Evolutionary conservation across 92 coral and sea anemone genomes (phyloP).

Genomic region (Ricordea florida): DNA sequence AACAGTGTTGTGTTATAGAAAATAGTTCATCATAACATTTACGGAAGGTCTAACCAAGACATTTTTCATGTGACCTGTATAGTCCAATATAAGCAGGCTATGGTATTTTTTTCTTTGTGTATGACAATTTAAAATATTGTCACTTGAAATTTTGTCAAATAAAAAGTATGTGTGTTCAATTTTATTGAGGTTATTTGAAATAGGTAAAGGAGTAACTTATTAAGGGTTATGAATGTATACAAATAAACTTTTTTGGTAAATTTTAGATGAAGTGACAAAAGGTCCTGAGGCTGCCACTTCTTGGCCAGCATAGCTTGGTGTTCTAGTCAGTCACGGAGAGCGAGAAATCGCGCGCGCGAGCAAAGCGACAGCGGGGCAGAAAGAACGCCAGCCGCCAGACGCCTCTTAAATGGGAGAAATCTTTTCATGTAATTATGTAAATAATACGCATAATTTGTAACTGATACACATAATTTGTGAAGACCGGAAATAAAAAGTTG

Average conservation of each 20-base stretch:
- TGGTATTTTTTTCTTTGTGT: slow-evolving; percentile 24
- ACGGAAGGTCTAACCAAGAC: slow-evolving; percentile 49
- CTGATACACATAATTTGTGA: no score
- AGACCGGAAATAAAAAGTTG: no score
- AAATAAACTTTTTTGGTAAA: slow-evolving; percentile 29
- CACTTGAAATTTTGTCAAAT: slow-evolving; percentile 9
- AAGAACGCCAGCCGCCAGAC: no score
- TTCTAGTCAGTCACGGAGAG: no score
- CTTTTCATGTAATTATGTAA: no score
- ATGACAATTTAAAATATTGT: slow-evolving; percentile 17
- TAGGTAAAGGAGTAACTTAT: slow-evolving; percentile 33
- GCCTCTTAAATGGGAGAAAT: no score
- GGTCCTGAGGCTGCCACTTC: slow-evolving; percentile 43
- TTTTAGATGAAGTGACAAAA: slow-evolving; percentile 39
- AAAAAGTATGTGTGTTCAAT: slow-evolving; percentile 31
- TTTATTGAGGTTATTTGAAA: slow-evolving; percentile 40
- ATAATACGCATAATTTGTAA: no score
- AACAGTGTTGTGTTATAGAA: slow-evolving; percentile 53
- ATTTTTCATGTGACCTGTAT: slow-evolving; percentile 51
- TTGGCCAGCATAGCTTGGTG: no score
- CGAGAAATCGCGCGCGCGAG: no score
- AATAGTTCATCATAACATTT: slow-evolving; percentile 30
- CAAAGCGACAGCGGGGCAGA: no score
- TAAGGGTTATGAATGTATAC: slow-evolving; percentile 42
- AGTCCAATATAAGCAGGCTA: slow-evolving; percentile 39